phyloP scores from a whole-genome alignment of 1,140 invertebrate species.

The Cydia amplana region DNA sequence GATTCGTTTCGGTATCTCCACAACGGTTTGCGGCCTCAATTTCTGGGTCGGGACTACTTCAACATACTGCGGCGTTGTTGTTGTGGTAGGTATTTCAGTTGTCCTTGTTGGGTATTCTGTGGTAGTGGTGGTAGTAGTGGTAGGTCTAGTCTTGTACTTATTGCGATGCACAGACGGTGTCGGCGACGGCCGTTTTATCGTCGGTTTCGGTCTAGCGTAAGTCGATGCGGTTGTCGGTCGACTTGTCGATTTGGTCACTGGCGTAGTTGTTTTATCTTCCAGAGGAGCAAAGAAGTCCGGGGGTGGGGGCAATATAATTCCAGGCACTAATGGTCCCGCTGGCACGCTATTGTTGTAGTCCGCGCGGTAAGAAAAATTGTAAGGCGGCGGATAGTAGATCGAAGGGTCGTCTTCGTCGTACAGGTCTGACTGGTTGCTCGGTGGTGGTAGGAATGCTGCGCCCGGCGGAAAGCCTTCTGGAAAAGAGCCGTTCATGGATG shows the following conservation, averaged over 20 bases:
- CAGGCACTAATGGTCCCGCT: constrained; percentile 91
- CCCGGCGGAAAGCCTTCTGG: constrained; percentile 82
- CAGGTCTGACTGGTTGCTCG: constrained; percentile 85
- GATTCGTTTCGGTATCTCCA: constrained; percentile 57
- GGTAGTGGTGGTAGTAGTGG: constrained; percentile 62
- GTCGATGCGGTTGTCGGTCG: constrained; percentile 57
- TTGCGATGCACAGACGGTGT: constrained; percentile 53
- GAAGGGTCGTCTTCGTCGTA: constrained; percentile 94
- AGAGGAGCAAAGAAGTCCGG: constrained; percentile 89
- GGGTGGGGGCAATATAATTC: constrained; percentile 92
- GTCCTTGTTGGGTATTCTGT: constrained; percentile 63
- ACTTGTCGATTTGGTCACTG: constrained; percentile 64
- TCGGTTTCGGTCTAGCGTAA: constrained; percentile 63
- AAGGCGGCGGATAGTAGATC: constrained; percentile 93
- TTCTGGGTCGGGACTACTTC: constrained; percentile 63
- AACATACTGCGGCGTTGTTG: constrained; percentile 58
- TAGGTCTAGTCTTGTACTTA: constrained; percentile 73
- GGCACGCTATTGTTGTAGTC: constrained; percentile 89
- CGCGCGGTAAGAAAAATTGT: constrained; percentile 90
- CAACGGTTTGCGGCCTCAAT: constrained; percentile 57
- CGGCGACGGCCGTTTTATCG: constrained; percentile 46
- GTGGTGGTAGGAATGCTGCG: constrained; percentile 85
- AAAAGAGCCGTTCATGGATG: constrained; percentile 79
- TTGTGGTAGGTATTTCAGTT: constrained; percentile 69
- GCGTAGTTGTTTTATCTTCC: constrained; percentile 74